A percentile compares a stretch with the other conserved stretches of the same genome.
phyloP scores from a whole-genome alignment of 2,797 vertebrate species.

The Anableps anableps region DNA sequence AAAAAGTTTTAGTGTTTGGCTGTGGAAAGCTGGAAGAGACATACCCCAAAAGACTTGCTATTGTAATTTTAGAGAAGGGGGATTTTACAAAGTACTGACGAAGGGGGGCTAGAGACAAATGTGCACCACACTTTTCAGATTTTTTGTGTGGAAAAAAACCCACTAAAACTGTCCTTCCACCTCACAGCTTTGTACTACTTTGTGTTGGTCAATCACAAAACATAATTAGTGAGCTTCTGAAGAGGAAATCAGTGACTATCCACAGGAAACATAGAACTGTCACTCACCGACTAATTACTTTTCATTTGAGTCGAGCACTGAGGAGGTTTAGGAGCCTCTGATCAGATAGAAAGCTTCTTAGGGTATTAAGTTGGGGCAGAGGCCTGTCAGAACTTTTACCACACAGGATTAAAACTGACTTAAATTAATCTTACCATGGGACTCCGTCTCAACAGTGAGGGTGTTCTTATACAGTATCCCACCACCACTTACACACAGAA shows the following conservation, averaged over 20 bases:
- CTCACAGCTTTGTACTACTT: background rate
- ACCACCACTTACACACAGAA: background rate
- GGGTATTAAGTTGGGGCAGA: conserved; percentile 66
- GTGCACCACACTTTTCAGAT: background rate
- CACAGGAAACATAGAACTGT: conserved; percentile 26
- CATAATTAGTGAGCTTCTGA: conserved; percentile 26
- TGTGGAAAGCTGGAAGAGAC: background rate
- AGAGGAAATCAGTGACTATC: conserved; percentile 23
- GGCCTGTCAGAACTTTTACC: conserved; percentile 62
- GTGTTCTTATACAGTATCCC: background rate
- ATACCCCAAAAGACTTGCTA: background rate
- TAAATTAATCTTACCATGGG: conserved; percentile 63
- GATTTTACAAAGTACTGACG: background rate
- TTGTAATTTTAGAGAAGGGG: background rate
- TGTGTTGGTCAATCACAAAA: background rate
- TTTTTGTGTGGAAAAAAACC: background rate
- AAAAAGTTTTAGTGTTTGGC: background rate
- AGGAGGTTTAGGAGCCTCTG: conserved; percentile 50
- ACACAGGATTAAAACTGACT: conserved; percentile 65
- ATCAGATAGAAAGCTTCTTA: conserved; percentile 71
- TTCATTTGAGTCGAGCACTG: conserved; percentile 52
- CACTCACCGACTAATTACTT: conserved; percentile 47
- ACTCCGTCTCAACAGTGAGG: conserved; percentile 20
- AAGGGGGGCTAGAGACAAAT: background rate
- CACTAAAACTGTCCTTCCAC: background rate